Percentiles rank a stretch among this genome's conserved stretches.
Conservation (phyloP, 2,113 vertebrate species). For the Athene cunicularia region DNA sequence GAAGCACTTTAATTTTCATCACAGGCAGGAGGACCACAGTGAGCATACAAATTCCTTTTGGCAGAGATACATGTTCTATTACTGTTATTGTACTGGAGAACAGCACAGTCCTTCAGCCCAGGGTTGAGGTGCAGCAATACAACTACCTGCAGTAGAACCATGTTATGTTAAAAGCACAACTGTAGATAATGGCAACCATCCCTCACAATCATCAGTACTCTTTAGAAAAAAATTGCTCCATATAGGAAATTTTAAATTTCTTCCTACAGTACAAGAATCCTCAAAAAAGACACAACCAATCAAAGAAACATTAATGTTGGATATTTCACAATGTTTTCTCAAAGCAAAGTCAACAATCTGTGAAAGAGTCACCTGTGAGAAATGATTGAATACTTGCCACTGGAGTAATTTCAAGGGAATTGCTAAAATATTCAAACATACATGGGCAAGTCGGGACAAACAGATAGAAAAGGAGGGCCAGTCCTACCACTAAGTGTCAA, state of each 20-base stretch:
- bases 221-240: background rate
- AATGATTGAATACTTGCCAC: background rate
- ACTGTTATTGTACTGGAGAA: background rate
- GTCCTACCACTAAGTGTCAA: background rate
- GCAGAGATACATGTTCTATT: background rate
- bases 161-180: background rate
- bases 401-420: background rate
- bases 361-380: background rate
- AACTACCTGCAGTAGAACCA: background rate
- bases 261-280: background rate
- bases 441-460: background rate
- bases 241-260: accelerated
- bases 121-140: background rate
- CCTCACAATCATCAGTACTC: background rate
- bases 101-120: background rate
- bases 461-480: background rate
- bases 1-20: background rate
- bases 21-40: background rate
- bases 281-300: background rate
- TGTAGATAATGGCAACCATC: background rate
- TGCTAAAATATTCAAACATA: background rate
- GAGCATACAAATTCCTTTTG: background rate
- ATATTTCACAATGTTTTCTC: background rate
- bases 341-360: background rate
- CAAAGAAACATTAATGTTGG: background rate